Conservation (phyloP, 2,113 vertebrate genomes). For the Lanius ludovicianus region DNA sequence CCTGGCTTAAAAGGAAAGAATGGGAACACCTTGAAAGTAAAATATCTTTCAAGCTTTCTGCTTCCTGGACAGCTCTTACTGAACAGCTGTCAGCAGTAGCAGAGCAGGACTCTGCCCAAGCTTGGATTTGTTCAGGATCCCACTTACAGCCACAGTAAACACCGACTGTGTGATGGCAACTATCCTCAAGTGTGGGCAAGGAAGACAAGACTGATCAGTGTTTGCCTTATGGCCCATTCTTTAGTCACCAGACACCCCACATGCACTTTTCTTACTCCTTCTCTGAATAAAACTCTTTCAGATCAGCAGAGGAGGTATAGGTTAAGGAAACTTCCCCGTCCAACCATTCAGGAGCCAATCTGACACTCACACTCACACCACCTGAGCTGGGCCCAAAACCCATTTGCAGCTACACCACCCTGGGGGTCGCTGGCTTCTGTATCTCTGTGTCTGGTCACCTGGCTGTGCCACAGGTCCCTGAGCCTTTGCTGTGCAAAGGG, state of each 20-base stretch:
- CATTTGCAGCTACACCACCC: too few relatives aligned
- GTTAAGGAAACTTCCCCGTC: background rate
- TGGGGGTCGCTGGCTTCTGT: rapidly evolving
- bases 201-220: background rate
- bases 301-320: background rate
- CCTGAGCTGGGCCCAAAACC: background rate
- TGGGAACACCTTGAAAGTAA: background rate
- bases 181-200: background rate
- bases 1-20: background rate
- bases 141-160: background rate
- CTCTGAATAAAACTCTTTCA: background rate
- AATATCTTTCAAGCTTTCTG: background rate
- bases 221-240: background rate
- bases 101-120: background rate
- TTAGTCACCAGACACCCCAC: background rate
- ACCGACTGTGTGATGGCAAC: rapidly evolving
- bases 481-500: background rate
- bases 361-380: background rate
- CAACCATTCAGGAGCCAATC: background rate
- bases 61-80: background rate
- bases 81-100: background rate
- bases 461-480: rapidly evolving
- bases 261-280: background rate
- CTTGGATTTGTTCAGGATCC: background rate
- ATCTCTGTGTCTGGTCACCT: background rate